A percentile compares a stretch with the other conserved stretches of the same genome.
Conservation (phyloP, 2,113 vertebrate species). For the Ptyas mucosa region DNA sequence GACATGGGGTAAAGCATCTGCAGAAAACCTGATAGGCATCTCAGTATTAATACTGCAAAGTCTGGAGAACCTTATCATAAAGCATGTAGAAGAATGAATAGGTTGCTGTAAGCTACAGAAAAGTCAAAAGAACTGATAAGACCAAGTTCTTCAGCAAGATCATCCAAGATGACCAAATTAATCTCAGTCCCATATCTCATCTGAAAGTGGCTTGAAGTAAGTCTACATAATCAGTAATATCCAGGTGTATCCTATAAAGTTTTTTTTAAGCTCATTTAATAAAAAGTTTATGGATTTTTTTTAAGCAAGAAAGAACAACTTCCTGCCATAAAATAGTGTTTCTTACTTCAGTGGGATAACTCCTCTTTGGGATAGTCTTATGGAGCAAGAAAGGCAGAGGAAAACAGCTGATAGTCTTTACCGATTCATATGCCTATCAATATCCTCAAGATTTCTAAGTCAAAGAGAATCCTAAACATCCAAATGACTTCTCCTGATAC, state of each 20-base stretch:
- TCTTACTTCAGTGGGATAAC: not conserved
- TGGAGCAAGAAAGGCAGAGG: not conserved
- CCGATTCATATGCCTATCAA: not conserved
- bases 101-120: not conserved
- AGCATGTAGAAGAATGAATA: not conserved
- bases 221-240: not conserved
- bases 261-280: not conserved
- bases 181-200: not conserved
- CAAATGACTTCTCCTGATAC: not conserved
- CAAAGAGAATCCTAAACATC: not conserved
- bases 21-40: not conserved
- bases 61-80: not conserved
- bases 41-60: not conserved
- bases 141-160: not conserved
- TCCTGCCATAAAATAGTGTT: not conserved
- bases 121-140: not conserved
- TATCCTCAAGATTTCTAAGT: not conserved
- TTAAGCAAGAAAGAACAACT: not conserved
- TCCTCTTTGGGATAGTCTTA: not conserved
- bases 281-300: not conserved
- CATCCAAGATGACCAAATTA: not conserved
- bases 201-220: not conserved
- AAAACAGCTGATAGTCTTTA: not conserved
- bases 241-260: not conserved
- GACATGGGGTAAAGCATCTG: not conserved